Evolutionary conservation across 64 coral and sea anemone species (phyloP).

Genomic region (Pachyseris speciosa): DNA sequence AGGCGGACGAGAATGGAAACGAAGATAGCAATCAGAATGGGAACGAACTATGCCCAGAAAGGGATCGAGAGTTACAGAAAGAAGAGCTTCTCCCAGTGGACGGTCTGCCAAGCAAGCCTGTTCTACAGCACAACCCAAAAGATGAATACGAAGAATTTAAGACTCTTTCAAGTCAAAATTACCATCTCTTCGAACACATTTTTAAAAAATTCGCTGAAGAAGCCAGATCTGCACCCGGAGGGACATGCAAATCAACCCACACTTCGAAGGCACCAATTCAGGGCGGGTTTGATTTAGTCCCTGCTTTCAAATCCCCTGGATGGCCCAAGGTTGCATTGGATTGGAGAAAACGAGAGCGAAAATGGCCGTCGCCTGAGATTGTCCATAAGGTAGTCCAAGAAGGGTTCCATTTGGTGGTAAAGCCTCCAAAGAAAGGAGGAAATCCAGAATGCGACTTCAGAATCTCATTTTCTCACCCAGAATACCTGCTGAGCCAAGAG

Average conservation of each 20-base stretch:
- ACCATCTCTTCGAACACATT: not conserved
- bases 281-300: slow-evolving; percentile 48
- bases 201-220: not conserved
- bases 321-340: slow-evolving; percentile 47
- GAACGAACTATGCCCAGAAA: too few species aligned
- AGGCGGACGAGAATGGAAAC: not conserved
- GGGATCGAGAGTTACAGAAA: not conserved
- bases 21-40: not conserved
- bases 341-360: slow-evolving; percentile 33
- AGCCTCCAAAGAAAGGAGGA: not conserved
- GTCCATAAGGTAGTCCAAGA: not conserved
- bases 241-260: not conserved
- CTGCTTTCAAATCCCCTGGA: slow-evolving; percentile 48
- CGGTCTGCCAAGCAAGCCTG: not conserved
- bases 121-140: not conserved
- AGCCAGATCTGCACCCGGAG: not conserved
- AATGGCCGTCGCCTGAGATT: slow-evolving; percentile 41
- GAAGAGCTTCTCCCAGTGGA: not conserved
- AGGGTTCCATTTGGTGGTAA: slow-evolving; percentile 4
- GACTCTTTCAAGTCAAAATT: not conserved
- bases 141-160: not conserved
- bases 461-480: slow-evolving; percentile 58
- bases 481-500: slow-evolving; percentile 34
- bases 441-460: slow-evolving; percentile 53
- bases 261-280: not conserved